These are phyloP conservation scores for Hippocampus comes DNA, from an alignment of 2,113 vertebrate genomes.

Conservation along the genomic window DNA sequence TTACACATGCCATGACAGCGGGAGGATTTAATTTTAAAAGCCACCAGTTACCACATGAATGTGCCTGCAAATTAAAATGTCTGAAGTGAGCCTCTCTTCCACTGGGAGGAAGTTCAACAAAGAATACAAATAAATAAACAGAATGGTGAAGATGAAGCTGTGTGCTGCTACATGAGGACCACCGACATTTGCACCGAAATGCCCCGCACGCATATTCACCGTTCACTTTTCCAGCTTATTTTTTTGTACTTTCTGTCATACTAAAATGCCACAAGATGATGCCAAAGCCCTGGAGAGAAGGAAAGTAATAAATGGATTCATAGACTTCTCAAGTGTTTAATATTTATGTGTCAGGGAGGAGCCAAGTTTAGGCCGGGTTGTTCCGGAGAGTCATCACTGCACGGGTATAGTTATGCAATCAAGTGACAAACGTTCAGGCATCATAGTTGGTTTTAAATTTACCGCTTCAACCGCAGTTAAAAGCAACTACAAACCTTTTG, in stretches of 20 bases:
- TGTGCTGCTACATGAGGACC: slow-evolving; percentile 3
- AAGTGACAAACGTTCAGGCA: too few species aligned
- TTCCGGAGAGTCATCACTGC: too few species aligned
- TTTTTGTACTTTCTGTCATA: neutral
- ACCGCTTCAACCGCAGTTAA: too few species aligned
- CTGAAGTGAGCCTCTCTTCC: neutral
- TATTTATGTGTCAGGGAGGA: too few species aligned
- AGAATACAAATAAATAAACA: neutral
- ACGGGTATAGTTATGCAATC: too few species aligned
- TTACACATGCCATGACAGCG: slow-evolving; percentile 56
- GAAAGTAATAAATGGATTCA: too few species aligned
- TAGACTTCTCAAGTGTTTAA: too few species aligned
- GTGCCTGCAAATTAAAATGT: neutral
- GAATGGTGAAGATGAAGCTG: neutral
- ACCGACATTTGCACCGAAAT: neutral
- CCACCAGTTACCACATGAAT: neutral
- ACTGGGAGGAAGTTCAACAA: neutral
- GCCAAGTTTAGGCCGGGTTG: too few species aligned
- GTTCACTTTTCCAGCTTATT: neutral
- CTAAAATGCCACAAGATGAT: neutral
- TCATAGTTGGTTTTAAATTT: too few species aligned
- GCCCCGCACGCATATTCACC: neutral
- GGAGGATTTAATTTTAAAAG: neutral
- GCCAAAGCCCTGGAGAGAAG: too few species aligned
- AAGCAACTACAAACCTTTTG: too few species aligned